Base-by-base conservation (phyloP, 2,797 vertebrate species). In the Gallinago stenura region DNA sequence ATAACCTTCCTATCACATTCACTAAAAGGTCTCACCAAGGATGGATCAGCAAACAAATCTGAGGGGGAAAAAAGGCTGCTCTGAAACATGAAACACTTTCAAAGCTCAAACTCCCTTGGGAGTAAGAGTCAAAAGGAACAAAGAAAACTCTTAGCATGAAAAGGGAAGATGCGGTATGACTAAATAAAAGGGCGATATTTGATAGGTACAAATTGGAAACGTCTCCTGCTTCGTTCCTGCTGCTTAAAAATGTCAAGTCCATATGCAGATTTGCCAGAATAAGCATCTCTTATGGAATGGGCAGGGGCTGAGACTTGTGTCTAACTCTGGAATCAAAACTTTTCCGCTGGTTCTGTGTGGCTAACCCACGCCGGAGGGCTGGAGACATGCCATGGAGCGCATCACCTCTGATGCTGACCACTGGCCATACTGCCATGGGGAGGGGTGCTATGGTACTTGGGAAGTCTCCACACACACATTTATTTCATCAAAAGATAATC, bases 401-500 rank as follows among this genome's bases (percentile, higher is more conserved):
- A 60, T 12, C 50, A 6, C 30, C 14, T 70, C 88, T 51, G 78
- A 57, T 20, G 30, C 78, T 19, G 94, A 89, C 45, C 9, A 7
- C 66, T 39, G 2, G 68, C 91, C 83, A 33, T 56, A 54, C 30
- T 7, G 68, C 87, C 79, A 92, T 12, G 21, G 43, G 53, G 83
- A 28, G 62, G 2, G 26, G 77, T 17, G 51, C 17, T 48, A 86
- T 17, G 50, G 51, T 79, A 83, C 51, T 56, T 14, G 2, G 86
- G 62, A 94, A 91, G 33, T 78, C 87, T 89, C 88, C 88, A 93
- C 83, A 60, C 51, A 80, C 15, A 37, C 86, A 60, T 87, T 95
- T 90, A 80, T 96, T 97, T 95, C 93, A 97, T 97, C 97, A 97
- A 97, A 97, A 97, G 97, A 97, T 97, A 97, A 97, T 97, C 96